These are phyloP conservation scores for Chalcis sispes DNA, from an alignment of 2,888 invertebrate genomes.

Conservation along the genomic window DNA sequence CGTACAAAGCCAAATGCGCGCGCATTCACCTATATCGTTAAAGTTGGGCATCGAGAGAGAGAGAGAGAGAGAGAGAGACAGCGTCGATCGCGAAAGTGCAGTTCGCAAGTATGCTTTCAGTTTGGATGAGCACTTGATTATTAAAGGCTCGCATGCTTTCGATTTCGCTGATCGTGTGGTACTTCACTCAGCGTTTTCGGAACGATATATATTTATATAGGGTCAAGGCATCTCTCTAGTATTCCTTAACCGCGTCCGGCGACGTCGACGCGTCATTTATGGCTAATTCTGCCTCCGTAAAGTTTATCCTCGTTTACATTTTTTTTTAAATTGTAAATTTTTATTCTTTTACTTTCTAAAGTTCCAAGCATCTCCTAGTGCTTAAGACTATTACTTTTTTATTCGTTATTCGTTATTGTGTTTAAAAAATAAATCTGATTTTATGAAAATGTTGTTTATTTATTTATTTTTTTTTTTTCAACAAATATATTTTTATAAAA, in stretches of 20 bases:
- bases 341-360: neutral
- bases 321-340: too few relatives aligned
- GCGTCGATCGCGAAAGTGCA: neutral
- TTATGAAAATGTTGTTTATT: too few relatives aligned
- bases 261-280: conserved; percentile 14
- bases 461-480: too few relatives aligned
- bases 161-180: conserved; percentile 41
- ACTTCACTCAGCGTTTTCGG: conserved; percentile 37
- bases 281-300: neutral
- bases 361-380: too few relatives aligned
- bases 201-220: conserved; percentile 48
- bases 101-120: conserved; percentile 22
- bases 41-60: neutral
- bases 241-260: neutral
- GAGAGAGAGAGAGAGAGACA: conserved; percentile 1
- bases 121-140: conserved; percentile 40
- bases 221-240: conserved; percentile 36
- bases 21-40: too few relatives aligned
- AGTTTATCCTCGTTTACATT: too few relatives aligned
- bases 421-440: too few relatives aligned
- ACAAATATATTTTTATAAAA: too few relatives aligned
- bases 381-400: too few relatives aligned
- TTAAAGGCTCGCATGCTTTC: conserved; percentile 38
- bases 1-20: too few relatives aligned
- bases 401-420: too few relatives aligned